Evolutionary conservation across 2,113 vertebrate species (phyloP).

Genomic region (Pica pica): DNA sequence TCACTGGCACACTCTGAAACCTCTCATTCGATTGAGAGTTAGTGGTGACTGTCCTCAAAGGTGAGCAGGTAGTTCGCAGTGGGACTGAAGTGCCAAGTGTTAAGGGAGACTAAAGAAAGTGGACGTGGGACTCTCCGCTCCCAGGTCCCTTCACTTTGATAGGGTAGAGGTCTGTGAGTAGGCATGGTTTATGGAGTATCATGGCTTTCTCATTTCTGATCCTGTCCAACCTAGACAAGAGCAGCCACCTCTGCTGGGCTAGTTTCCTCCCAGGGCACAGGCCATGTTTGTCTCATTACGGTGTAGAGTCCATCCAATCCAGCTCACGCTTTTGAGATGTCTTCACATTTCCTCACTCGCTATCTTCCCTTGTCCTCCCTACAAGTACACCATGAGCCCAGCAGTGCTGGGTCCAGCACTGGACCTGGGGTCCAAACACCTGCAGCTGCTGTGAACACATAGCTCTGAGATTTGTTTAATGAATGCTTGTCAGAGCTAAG

Average conservation of each 20-base stretch:
- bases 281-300: neutral
- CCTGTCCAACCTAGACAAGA: neutral
- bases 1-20: neutral
- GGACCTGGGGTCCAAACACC: neutral
- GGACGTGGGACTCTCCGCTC: neutral
- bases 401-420: neutral
- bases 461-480: neutral
- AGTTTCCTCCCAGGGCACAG: neutral
- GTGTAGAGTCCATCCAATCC: neutral
- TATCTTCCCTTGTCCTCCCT: neutral
- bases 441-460: accelerated
- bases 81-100: neutral
- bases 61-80: neutral
- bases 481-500: neutral
- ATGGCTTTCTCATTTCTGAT: neutral
- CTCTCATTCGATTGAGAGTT: neutral
- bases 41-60: neutral
- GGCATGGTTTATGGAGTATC: neutral
- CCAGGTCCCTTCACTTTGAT: neutral
- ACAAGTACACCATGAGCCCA: neutral
- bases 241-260: neutral
- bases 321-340: neutral
- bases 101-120: neutral
- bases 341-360: neutral
- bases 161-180: neutral